phyloP scores from a whole-genome alignment of 2,888 invertebrate genomes.

The Aromia moschata region DNA sequence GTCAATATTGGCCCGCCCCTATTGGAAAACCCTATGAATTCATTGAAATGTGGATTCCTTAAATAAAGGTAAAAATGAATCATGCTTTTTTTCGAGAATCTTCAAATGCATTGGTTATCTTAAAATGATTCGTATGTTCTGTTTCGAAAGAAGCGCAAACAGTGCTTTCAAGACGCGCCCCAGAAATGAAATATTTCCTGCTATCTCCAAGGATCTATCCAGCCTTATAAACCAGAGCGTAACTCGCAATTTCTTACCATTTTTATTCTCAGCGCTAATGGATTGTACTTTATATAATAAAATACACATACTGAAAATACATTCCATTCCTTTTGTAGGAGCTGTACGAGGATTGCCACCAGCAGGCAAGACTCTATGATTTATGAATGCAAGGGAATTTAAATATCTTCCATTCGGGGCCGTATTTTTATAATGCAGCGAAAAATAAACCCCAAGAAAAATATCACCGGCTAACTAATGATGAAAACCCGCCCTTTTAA shows the following conservation, averaged over 20 bases:
- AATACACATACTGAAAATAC: not conserved
- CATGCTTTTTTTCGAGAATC: too few species aligned
- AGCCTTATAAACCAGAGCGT: too few species aligned
- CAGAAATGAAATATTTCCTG: too few species aligned
- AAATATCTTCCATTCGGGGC: not conserved
- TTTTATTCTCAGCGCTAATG: not conserved
- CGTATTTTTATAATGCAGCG: constrained; percentile 3
- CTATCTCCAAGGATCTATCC: too few species aligned
- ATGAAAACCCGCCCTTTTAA: constrained; percentile 13
- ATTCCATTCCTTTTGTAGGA: not conserved
- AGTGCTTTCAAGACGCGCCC: too few species aligned
- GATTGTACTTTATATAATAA: not conserved
- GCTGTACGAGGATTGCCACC: not conserved
- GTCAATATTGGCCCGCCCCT: not conserved
- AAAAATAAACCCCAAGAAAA: not conserved
- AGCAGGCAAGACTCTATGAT: constrained; percentile 1
- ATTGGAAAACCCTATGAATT: not conserved
- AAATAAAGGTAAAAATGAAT: too few species aligned
- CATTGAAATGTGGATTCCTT: too few species aligned
- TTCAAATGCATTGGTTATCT: too few species aligned
- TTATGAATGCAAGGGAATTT: constrained; percentile 9
- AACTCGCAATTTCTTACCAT: not conserved
- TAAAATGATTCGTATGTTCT: too few species aligned
- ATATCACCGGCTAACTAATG: constrained; percentile 19
- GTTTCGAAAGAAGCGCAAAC: too few species aligned